Conservation (phyloP, 2,888 invertebrate species). For the Plagodis pulveraria region DNA sequence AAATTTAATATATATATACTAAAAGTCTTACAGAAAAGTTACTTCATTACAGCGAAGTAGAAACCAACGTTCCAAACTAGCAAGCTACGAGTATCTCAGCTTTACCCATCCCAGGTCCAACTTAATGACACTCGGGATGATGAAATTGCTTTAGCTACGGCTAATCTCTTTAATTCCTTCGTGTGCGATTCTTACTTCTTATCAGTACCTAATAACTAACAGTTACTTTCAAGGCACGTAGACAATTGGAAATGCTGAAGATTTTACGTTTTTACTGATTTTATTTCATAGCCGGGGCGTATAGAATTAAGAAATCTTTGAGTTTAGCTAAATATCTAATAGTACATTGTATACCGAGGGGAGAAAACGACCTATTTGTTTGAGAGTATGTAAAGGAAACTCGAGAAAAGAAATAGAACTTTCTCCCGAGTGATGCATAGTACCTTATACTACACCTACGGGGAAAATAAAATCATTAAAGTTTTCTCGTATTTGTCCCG, state of each 20-base stretch:
- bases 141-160: constrained; percentile 4
- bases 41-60: background rate
- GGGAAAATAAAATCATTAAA: too few species aligned
- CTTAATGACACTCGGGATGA: background rate
- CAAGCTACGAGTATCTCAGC: background rate
- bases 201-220: background rate
- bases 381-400: too few species aligned
- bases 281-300: background rate
- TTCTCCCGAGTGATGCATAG: too few species aligned
- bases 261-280: background rate
- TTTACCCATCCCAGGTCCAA: background rate
- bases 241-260: constrained; percentile 1
- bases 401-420: too few species aligned
- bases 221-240: constrained; percentile 27
- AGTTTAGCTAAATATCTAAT: too few species aligned
- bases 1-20: too few species aligned
- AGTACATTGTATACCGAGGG: too few species aligned
- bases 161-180: constrained; percentile 25
- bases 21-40: too few species aligned
- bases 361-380: too few species aligned
- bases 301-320: too few species aligned
- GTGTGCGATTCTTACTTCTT: constrained; percentile 8
- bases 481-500: too few species aligned
- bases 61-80: background rate
- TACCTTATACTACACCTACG: too few species aligned